A percentile compares a stretch with the other conserved stretches of the same genome.
These are phyloP conservation scores for Tetragonula carbonaria DNA, from an alignment of 2,888 invertebrate genomes.

Conservation along the genomic window DNA sequence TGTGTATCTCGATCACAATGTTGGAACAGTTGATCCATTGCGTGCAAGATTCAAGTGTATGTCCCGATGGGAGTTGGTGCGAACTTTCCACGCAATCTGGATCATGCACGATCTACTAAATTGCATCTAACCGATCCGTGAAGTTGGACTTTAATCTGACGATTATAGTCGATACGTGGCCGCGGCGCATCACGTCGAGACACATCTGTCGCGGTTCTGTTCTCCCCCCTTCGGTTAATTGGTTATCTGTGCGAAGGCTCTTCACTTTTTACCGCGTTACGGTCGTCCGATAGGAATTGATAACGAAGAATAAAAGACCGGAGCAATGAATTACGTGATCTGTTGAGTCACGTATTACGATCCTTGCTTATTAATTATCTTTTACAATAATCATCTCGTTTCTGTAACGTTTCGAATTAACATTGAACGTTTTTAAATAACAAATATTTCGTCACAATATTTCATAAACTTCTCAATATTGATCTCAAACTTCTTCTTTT, in stretches of 20 bases:
- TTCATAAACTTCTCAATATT: too few species aligned
- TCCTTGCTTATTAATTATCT: too few species aligned
- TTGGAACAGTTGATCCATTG: constrained; percentile 39
- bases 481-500: too few species aligned
- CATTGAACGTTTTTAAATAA: too few species aligned
- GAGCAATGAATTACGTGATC: neutral
- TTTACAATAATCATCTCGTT: too few species aligned
- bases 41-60: constrained; percentile 60
- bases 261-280: constrained; percentile 81
- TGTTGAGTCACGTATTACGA: too few species aligned
- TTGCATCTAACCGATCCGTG: constrained; percentile 73
- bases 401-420: too few species aligned
- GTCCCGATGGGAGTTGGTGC: constrained; percentile 53
- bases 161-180: constrained; percentile 74
- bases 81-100: constrained; percentile 57
- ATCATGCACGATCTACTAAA: constrained; percentile 66
- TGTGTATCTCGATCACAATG: neutral
- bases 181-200: constrained; percentile 75
- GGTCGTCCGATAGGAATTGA: constrained; percentile 72
- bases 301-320: constrained; percentile 20
- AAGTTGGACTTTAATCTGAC: constrained; percentile 76
- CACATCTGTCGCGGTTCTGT: constrained; percentile 78
- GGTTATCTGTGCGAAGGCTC: constrained; percentile 83
- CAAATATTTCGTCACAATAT: too few species aligned
- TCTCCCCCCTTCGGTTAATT: constrained; percentile 80